Base-by-base conservation (phyloP, 2,888 invertebrate species). In the Drosophila kuntzei region DNA sequence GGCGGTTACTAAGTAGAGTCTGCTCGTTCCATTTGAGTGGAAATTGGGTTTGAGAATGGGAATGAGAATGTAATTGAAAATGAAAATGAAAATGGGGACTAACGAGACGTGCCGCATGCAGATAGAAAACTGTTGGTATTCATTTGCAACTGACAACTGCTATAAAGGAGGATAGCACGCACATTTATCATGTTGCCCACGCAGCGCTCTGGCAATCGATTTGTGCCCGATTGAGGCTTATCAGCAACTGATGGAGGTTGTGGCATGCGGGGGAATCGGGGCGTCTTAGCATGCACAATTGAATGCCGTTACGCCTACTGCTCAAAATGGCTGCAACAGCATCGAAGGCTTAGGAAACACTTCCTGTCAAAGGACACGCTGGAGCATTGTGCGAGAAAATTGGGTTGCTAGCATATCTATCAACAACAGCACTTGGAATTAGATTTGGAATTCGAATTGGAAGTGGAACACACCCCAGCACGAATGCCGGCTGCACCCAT, bases 71-170 rank as follows among this genome's bases (percentile, higher is more conserved):
- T n/a, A 14, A 16, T 25, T 54, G 36, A 14, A 14, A 16, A 32
- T 54, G 29, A 7, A 34, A 27, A 1, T 27, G 27, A 27, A 34
- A 6, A 39, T 50, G 61, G 54, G 44, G 18, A 63, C 67, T 51
- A 71, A 65, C 61, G 51, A 73, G 63, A 60, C 54, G 41, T 61
- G 61, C 34, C 47, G 32, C 34, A 37, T 58, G 70, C 65, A 70
- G 49, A 63, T 37, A 47, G 63, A 61, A 47, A 68, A 53, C 29
- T 73, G 22, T 51, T 54, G 62, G 61, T 49, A 67, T 69, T 79
- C 82, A 81, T 79, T 85, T 87, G 83, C 87, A 85, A 87, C 68
- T 83, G 83, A 83, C 83, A 83, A 77, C 82, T 82, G 58, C 73
- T 54, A 27, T 64, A 58, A 51, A 70, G 79, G 75, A 79, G 86